phyloP scores from a whole-genome alignment of 2,113 vertebrate species.

The Thamnaconus septentrionalis region DNA sequence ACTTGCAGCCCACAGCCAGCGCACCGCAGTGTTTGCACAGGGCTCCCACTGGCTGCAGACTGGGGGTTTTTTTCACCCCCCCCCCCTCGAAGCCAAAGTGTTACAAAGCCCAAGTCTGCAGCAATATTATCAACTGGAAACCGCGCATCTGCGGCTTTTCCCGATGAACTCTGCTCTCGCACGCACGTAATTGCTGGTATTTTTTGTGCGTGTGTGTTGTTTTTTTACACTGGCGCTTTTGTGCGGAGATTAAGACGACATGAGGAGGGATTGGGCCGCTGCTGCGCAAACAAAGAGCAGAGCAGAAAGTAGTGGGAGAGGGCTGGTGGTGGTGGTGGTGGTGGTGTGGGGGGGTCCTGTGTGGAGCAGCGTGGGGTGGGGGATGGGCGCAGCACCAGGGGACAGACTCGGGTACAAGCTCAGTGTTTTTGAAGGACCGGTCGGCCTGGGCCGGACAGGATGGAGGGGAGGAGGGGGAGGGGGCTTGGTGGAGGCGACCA shows the following conservation, averaged over 20 bases:
- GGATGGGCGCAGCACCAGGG: slow-evolving; percentile 37
- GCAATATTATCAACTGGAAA: slow-evolving; percentile 31
- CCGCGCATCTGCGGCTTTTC: slow-evolving; percentile 24
- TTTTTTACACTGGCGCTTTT: slow-evolving; percentile 78
- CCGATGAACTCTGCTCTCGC: slow-evolving; percentile 63
- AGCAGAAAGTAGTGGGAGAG: not conserved
- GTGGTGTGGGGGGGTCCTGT: slow-evolving; percentile 44
- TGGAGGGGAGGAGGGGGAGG: slow-evolving; percentile 13
- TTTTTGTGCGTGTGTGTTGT: too few species aligned
- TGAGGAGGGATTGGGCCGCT: slow-evolving; percentile 74
- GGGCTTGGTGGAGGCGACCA: not conserved
- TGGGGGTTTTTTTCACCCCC: too few species aligned
- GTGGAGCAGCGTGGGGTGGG: slow-evolving; percentile 27
- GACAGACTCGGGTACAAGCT: slow-evolving; percentile 39
- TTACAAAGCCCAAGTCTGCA: slow-evolving; percentile 25
- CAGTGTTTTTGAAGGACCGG: slow-evolving; percentile 23
- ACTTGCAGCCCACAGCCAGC: not conserved
- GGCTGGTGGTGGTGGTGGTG: not conserved
- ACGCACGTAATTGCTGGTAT: slow-evolving; percentile 72
- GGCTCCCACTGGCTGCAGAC: slow-evolving; percentile 17
- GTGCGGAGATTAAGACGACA: slow-evolving; percentile 80
- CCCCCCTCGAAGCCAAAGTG: slow-evolving; percentile 7
- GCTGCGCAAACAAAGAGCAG: slow-evolving; percentile 70
- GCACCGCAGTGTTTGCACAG: slow-evolving; percentile 25
- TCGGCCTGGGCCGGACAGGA: slow-evolving; percentile 43